Conservation (phyloP, 1,140 invertebrate genomes). For the Pseudomyrmex flavicornis region DNA sequence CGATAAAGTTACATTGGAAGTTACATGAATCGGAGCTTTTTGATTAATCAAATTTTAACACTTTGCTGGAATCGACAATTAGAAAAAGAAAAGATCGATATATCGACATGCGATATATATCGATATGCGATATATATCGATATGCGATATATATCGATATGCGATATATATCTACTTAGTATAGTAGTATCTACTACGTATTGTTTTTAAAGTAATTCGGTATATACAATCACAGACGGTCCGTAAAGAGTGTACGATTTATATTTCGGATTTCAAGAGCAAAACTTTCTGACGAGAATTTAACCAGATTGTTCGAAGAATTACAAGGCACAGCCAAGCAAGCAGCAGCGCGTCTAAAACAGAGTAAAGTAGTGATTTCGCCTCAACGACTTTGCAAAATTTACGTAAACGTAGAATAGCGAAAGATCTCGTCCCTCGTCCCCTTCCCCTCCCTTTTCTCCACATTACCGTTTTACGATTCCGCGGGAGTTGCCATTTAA, state of each 20-base stretch:
- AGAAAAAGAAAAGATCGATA: too few relatives aligned
- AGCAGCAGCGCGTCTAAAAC: conserved; percentile 29
- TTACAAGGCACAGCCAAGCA: conserved; percentile 23
- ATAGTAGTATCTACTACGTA: too few relatives aligned
- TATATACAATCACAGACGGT: not conserved
- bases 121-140: too few relatives aligned
- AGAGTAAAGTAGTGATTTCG: conserved; percentile 10
- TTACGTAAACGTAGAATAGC: conserved; percentile 4
- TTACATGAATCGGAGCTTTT: too few relatives aligned
- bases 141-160: too few relatives aligned
- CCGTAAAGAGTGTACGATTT: not conserved
- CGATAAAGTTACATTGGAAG: too few relatives aligned
- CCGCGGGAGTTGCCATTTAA: conserved; percentile 10
- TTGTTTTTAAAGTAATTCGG: not conserved
- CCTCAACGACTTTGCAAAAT: conserved; percentile 39
- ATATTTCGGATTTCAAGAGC: conserved; percentile 14
- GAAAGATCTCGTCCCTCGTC: not conserved
- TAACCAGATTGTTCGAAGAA: conserved; percentile 24
- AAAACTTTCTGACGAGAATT: conserved; percentile 18
- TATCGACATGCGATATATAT: too few relatives aligned
- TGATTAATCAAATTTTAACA: too few relatives aligned
- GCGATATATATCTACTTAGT: too few relatives aligned
- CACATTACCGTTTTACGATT: not conserved
- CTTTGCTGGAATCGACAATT: too few relatives aligned
- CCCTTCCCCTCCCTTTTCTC: too few relatives aligned